Evolutionary conservation across 2,888 invertebrate genomes (phyloP).

Genomic region (Chalcosyrphus nemorum): DNA sequence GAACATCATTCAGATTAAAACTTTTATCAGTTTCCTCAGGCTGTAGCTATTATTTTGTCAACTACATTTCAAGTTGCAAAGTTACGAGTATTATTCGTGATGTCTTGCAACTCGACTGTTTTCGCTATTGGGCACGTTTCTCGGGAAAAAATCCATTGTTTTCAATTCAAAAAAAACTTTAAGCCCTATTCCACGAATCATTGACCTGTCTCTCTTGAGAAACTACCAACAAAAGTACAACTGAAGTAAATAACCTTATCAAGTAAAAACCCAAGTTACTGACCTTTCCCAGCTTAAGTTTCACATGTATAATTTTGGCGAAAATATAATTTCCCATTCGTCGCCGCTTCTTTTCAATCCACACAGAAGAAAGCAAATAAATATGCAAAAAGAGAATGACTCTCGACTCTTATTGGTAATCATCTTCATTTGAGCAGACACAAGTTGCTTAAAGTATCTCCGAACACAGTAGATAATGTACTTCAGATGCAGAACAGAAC

Average conservation of each 20-base stretch:
- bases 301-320: neutral
- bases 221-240: constrained; percentile 8
- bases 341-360: constrained; percentile 2
- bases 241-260: constrained; percentile 17
- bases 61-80: constrained; percentile 5
- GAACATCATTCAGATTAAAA: neutral
- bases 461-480: constrained; percentile 63
- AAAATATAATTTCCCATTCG: neutral
- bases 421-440: constrained; percentile 72
- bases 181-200: constrained; percentile 13
- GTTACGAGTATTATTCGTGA: constrained; percentile 6
- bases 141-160: constrained; percentile 18
- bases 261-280: constrained; percentile 38
- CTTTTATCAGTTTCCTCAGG: neutral
- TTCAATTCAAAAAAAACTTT: constrained; percentile 6
- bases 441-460: constrained; percentile 67
- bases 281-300: constrained; percentile 39
- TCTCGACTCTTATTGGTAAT: constrained; percentile 69
- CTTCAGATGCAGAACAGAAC: constrained; percentile 64
- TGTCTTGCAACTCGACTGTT: neutral
- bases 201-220: constrained; percentile 38
- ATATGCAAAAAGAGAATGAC: constrained; percentile 1
- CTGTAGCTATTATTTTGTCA: neutral
- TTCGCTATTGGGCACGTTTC: constrained; percentile 43
- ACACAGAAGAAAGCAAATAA: constrained; percentile 1